Conservation (phyloP, 2,113 vertebrate species). For the Gymnogyps californianus region DNA sequence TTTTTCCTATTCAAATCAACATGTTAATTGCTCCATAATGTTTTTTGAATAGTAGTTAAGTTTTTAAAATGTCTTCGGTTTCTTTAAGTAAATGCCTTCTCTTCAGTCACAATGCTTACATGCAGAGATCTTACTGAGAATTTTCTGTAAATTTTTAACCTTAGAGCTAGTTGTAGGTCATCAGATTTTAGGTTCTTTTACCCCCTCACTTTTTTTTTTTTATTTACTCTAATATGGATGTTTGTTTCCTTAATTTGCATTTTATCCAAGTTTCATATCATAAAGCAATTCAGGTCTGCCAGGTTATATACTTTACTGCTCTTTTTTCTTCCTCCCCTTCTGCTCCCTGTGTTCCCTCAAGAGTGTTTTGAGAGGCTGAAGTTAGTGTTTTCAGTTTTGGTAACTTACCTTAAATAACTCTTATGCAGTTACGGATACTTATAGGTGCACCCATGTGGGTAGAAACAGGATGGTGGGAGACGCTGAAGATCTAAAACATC, state of each 20-base stretch:
- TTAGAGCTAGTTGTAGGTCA: background rate
- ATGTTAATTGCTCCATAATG: background rate
- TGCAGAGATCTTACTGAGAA: background rate
- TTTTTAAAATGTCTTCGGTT: background rate
- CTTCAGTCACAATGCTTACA: background rate
- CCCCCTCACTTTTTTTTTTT: fast-evolving
- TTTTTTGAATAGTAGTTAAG: background rate
- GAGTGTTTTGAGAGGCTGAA: background rate
- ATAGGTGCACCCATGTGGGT: background rate
- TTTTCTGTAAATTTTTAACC: background rate
- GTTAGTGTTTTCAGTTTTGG: background rate
- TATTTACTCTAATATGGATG: background rate
- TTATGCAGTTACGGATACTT: fast-evolving
- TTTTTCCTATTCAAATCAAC: background rate
- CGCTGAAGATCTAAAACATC: background rate
- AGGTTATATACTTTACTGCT: background rate
- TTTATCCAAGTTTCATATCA: background rate
- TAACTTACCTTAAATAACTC: background rate
- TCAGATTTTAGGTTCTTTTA: background rate
- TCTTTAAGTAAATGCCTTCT: background rate
- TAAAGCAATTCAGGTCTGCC: background rate
- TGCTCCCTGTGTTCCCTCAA: background rate
- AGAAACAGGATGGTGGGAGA: background rate
- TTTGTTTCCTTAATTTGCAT: background rate
- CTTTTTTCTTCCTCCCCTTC: background rate